phyloP scores from a whole-genome alignment of 2,888 invertebrate species.

The Athalia cordata region DNA sequence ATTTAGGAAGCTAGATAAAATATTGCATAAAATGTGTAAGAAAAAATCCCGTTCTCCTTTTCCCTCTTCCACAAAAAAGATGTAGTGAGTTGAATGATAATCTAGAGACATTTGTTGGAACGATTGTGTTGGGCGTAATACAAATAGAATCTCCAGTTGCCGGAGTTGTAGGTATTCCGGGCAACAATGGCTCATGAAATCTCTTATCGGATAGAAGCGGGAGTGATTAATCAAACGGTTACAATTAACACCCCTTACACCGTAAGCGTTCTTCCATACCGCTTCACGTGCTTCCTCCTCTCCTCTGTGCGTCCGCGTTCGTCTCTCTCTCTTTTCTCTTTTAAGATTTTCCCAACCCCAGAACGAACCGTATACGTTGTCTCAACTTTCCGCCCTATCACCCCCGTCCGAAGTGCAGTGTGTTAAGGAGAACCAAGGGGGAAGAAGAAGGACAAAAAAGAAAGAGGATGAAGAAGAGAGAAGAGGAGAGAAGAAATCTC shows the following conservation, averaged over 20 bases:
- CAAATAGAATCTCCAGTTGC: not conserved
- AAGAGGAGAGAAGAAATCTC: not conserved
- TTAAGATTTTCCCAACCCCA: not conserved
- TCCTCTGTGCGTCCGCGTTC: not conserved
- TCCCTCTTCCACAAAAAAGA: too few species aligned
- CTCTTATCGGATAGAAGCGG: constrained; percentile 47
- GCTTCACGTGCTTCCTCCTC: not conserved
- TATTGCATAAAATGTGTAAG: not conserved
- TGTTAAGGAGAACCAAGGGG: too few species aligned
- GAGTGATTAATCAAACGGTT: constrained; percentile 49
- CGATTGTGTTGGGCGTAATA: too few species aligned
- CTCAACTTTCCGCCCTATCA: too few species aligned
- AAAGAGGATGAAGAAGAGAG: too few species aligned
- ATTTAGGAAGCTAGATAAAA: not conserved
- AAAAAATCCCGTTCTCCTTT: too few species aligned
- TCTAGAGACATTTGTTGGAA: too few species aligned
- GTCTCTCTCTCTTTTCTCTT: not conserved
- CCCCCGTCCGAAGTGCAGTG: too few species aligned
- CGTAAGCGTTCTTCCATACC: not conserved
- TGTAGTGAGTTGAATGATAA: too few species aligned
- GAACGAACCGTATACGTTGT: not conserved
- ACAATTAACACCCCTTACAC: not conserved
- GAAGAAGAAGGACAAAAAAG: too few species aligned
- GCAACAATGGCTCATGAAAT: constrained; percentile 53
- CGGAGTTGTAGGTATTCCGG: constrained; percentile 4